These are phyloP conservation scores for Polypterus bichir DNA, from an alignment of 2,113 vertebrate genomes.

Conservation along the genomic window DNA sequence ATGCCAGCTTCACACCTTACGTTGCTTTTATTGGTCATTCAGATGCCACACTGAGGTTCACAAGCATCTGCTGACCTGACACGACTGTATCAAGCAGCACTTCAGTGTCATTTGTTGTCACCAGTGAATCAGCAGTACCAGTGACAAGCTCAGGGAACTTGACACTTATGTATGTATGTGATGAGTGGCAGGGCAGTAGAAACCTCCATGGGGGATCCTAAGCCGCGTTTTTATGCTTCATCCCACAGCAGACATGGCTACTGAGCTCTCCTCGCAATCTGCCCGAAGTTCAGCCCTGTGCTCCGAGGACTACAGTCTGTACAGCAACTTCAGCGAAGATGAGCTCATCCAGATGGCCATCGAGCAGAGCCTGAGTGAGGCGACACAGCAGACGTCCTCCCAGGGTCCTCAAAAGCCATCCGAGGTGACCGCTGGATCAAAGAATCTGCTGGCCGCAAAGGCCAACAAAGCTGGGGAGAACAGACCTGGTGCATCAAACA, in stretches of 20 bases:
- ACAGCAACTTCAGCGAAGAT: slow-evolving; percentile 70
- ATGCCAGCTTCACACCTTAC: no score
- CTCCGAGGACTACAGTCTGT: slow-evolving; percentile 75
- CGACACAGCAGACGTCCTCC: slow-evolving; percentile 18
- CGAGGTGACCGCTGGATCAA: neutral
- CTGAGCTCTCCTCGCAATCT: slow-evolving; percentile 34
- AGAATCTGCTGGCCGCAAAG: no score
- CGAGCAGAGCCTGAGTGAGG: slow-evolving; percentile 69
- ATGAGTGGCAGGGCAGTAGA: no score
- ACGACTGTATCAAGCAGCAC: no score
- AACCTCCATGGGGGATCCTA: no score
- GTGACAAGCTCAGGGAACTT: no score
- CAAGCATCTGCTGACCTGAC: no score
- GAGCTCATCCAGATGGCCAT: slow-evolving; percentile 84
- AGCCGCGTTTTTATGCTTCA: neutral
- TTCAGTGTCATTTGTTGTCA: no score
- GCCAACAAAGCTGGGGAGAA: neutral
- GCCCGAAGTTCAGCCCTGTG: slow-evolving; percentile 29
- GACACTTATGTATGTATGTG: no score
- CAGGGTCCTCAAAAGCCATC: slow-evolving; percentile 29
- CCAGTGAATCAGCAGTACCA: no score
- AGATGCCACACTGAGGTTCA: no score
- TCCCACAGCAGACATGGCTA: slow-evolving; percentile 18
- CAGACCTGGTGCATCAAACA: neutral
- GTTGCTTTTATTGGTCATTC: no score